A percentile compares a stretch with the other conserved stretches of the same genome.
These are phyloP conservation scores for Halocaridina rubra DNA, from an alignment of 2,888 invertebrate species.

Conservation along the genomic window DNA sequence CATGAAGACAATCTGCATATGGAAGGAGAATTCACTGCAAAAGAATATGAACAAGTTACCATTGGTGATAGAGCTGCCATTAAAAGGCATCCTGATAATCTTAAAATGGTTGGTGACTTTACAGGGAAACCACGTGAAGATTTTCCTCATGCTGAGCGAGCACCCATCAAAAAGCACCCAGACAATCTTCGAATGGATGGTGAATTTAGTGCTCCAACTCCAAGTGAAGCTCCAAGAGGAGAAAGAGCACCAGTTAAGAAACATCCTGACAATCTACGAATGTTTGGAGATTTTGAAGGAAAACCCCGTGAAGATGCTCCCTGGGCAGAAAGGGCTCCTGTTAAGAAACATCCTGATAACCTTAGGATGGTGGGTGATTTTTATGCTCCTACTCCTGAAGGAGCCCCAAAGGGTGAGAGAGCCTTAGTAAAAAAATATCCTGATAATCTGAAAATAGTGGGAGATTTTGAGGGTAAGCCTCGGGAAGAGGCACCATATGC, in stretches of 20 bases:
- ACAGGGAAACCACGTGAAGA: conserved; percentile 62
- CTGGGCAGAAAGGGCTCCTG: conserved; percentile 68
- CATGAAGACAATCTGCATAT: conserved; percentile 66
- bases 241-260: conserved; percentile 55
- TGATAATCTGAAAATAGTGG: conserved; percentile 71
- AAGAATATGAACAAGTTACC: not conserved
- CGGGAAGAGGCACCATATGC: conserved; percentile 64
- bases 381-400: conserved; percentile 26
- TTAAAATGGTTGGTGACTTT: conserved; percentile 62
- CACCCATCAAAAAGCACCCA: conserved; percentile 57
- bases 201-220: conserved; percentile 66
- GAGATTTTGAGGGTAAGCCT: conserved; percentile 73
- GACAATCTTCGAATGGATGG: conserved; percentile 73
- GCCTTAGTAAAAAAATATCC: conserved; percentile 70
- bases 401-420: conserved; percentile 70
- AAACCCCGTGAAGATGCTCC: conserved; percentile 67
- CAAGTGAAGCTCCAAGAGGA: conserved; percentile 28
- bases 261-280: conserved; percentile 47
- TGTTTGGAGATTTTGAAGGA: conserved; percentile 66
- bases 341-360: conserved; percentile 69
- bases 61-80: conserved; percentile 47
- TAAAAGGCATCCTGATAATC: conserved; percentile 59
- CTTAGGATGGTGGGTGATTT: conserved; percentile 76
- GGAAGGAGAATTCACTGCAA: conserved; percentile 67
- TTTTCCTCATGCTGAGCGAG: conserved; percentile 53